These are phyloP conservation scores for Drosophila parthenogenetica DNA, from an alignment of 2,888 invertebrate genomes.

Conservation along the genomic window DNA sequence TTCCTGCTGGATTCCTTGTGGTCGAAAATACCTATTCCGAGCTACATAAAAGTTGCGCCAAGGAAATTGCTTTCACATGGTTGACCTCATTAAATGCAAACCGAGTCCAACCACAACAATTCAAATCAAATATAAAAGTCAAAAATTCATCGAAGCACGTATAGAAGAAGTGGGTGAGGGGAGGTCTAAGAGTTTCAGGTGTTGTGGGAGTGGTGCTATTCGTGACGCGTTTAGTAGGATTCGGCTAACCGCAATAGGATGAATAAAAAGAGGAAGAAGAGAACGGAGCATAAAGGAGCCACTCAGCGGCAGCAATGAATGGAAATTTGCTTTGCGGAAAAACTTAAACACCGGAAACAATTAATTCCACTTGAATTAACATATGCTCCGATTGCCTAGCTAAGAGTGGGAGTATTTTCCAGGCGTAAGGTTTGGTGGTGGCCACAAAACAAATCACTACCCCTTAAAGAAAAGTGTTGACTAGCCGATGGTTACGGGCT, in stretches of 20 bases:
- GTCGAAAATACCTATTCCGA: slow-evolving; percentile 1
- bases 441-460: slow-evolving; percentile 58
- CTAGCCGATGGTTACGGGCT: slow-evolving; percentile 39
- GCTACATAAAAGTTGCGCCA: slow-evolving; percentile 46
- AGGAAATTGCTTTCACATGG: slow-evolving; percentile 69
- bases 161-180: slow-evolving; percentile 14
- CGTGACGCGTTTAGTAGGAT: slow-evolving; percentile 47
- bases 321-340: slow-evolving; percentile 81
- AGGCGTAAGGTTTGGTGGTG: slow-evolving; percentile 10
- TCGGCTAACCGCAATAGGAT: slow-evolving; percentile 62
- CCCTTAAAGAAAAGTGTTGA: slow-evolving; percentile 64
- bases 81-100: slow-evolving; percentile 75
- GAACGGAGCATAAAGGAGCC: slow-evolving; percentile 40
- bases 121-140: slow-evolving; percentile 79
- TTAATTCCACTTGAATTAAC: slow-evolving; percentile 85
- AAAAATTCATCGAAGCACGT: slow-evolving; percentile 75
- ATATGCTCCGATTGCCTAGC: slow-evolving; percentile 74
- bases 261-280: slow-evolving; percentile 14
- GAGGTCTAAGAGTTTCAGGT: slow-evolving; percentile 2
- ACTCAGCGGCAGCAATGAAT: slow-evolving; percentile 59
- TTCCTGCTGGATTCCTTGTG: neutral
- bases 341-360: slow-evolving; percentile 84
- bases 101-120: slow-evolving; percentile 73
- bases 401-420: slow-evolving; percentile 1
- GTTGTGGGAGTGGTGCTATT: slow-evolving; percentile 25